Evolutionary conservation across 2,888 invertebrate genomes (phyloP), one percentile per base, ranked within the genome.

Genomic region (Notodonta dromedarius): DNA sequence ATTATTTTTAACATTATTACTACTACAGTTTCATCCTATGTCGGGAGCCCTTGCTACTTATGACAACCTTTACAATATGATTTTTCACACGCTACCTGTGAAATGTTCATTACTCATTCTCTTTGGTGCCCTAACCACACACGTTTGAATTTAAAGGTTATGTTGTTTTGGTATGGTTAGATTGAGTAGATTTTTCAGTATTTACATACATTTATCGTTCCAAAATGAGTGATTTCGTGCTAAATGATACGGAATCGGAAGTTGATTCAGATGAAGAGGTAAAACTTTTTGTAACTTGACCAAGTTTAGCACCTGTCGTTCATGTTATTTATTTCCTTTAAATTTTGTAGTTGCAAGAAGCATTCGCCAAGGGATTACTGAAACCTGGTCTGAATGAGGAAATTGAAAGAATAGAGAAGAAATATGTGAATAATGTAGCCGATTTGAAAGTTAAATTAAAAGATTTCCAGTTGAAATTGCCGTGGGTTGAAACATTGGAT

Each of bases 401-500:
- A 76, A 90, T 96, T 59, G 93, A 95, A 71, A 90, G 91, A 76
- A 83, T 94, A 62, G 94, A 94, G 70, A 95, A 94, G 81, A 87
- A 88, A 54, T 94, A 91, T 76, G 94, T 95, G 5, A 98, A 98
- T 83, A 96, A 97, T 91, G 94, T 96, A 61, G 96, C 80, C 58
- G 96, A 95, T 60, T 85, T 98, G 65, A 95, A 96, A 78, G 90
- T 94, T 48, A 97, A 97, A 86, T 81, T 96, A 16, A 94, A 95
- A 60, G 96, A 97, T 77, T 94, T 98, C 11, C 95, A 95, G 76
- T 84, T 96, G 52, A 94, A 96, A 59, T 86, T 98, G 59, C 96
- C 96, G 71, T 99, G 99, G 99, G 81, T 97, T 2, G 98, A 99
- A 88, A 94, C 96, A 12, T 87, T 99, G 61, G 98, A 98, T 79